Evolutionary conservation across 2,888 invertebrate genomes (phyloP).

Genomic region (Aleiodes alternator): DNA sequence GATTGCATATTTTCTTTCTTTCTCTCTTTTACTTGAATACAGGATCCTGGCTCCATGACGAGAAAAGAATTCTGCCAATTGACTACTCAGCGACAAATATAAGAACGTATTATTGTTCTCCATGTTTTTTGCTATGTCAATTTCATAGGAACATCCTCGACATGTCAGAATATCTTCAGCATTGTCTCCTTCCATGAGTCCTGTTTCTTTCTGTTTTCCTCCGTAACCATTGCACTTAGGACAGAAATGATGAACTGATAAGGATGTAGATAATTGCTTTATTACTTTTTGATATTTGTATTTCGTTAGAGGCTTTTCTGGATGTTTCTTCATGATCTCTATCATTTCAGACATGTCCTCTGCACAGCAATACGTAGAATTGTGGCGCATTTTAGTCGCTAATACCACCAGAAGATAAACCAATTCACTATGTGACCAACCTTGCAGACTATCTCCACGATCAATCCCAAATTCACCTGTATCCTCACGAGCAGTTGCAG

Average conservation of each 20-base stretch:
- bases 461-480: background rate
- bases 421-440: constrained; percentile 15
- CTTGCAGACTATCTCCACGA: background rate
- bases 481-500: background rate
- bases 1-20: constrained; percentile 27
- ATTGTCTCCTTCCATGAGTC: background rate
- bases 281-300: constrained; percentile 34
- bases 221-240: constrained; percentile 20
- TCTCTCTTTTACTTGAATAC: background rate
- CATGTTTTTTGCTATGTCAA: constrained; percentile 25
- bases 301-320: constrained; percentile 16
- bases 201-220: constrained; percentile 10
- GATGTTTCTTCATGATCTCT: background rate
- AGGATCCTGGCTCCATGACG: constrained; percentile 14
- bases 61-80: constrained; percentile 31
- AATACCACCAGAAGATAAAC: constrained; percentile 30
- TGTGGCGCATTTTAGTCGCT: constrained; percentile 39
- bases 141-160: constrained; percentile 23
- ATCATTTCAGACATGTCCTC: constrained; percentile 42
- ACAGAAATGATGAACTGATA: constrained; percentile 43
- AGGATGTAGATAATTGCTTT: constrained; percentile 11
- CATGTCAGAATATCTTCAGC: constrained; percentile 17
- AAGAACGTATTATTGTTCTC: constrained; percentile 36
- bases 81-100: constrained; percentile 32
- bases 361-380: constrained; percentile 31